These are phyloP conservation scores for Acanthiza pusilla DNA, from an alignment of 2,797 vertebrate species.

Conservation along the genomic window DNA sequence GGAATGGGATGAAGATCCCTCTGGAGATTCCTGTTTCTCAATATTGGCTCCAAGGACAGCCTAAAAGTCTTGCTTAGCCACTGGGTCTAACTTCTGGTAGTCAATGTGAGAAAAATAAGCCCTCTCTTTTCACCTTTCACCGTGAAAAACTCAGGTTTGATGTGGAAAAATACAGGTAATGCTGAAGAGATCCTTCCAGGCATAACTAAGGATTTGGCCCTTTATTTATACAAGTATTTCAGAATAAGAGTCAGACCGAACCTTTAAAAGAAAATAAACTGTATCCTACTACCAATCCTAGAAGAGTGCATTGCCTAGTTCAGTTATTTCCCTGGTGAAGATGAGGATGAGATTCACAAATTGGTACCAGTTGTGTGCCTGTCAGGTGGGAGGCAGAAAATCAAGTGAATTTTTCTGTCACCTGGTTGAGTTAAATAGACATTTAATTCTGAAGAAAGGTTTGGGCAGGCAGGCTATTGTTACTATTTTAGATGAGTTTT, in stretches of 20 bases:
- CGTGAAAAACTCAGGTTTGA: background rate
- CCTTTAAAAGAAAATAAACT: background rate
- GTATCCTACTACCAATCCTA: background rate
- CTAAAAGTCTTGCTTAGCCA: background rate
- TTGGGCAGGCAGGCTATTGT: background rate
- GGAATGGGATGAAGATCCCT: background rate
- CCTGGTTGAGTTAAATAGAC: background rate
- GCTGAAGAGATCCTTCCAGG: background rate
- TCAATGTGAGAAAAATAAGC: background rate
- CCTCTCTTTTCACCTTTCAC: background rate
- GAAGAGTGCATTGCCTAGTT: background rate
- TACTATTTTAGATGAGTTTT: background rate
- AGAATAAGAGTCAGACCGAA: background rate
- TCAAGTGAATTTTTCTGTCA: background rate
- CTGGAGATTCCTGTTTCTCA: background rate
- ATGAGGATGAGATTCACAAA: background rate
- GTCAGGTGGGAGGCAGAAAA: background rate
- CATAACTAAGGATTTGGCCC: background rate
- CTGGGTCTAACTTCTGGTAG: background rate
- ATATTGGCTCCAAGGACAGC: background rate
- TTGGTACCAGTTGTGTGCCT: background rate
- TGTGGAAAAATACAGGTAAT: background rate
- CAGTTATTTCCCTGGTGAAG: background rate
- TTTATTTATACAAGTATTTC: background rate
- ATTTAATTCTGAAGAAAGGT: background rate